Conservation (phyloP, 2,113 vertebrate species). For the Dasyurus viverrinus region DNA sequence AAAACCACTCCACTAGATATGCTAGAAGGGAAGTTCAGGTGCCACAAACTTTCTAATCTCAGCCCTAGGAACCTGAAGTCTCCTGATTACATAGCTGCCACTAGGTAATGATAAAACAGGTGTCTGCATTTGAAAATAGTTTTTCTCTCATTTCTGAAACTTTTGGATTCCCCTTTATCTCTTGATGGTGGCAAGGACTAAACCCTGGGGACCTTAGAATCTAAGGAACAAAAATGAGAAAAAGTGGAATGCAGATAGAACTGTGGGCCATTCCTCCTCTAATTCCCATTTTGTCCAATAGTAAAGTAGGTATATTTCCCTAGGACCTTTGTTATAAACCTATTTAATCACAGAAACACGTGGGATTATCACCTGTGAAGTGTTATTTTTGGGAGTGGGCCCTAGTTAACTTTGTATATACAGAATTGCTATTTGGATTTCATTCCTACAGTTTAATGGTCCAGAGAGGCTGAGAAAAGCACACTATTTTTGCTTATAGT, state of each 20-base stretch:
- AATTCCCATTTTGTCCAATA: slow-evolving; percentile 45
- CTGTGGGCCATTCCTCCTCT: not conserved
- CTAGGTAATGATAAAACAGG: not conserved
- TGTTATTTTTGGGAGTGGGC: not conserved
- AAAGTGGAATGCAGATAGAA: slow-evolving; percentile 28
- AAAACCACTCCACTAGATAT: not conserved
- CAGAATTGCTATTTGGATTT: slow-evolving; percentile 13
- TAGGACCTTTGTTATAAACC: slow-evolving; percentile 49
- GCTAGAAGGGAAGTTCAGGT: not conserved
- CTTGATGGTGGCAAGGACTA: not conserved
- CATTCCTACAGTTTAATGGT: not conserved
- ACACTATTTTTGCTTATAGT: slow-evolving; percentile 17
- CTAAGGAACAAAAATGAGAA: not conserved
- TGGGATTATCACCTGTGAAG: slow-evolving; percentile 54
- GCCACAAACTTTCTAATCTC: not conserved
- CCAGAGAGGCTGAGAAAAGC: not conserved
- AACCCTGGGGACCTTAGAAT: not conserved
- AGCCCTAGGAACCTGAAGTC: not conserved
- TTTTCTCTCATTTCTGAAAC: not conserved
- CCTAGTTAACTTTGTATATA: slow-evolving; percentile 26
- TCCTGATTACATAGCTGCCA: not conserved
- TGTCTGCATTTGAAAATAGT: not conserved
- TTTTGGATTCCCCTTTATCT: slow-evolving; percentile 22
- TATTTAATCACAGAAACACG: slow-evolving; percentile 63
- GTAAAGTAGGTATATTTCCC: slow-evolving; percentile 1